Evolutionary conservation across 2,888 invertebrate genomes (phyloP), one percentile per base, ranked within the genome.

Genomic region (Stenodera caucasica): DNA sequence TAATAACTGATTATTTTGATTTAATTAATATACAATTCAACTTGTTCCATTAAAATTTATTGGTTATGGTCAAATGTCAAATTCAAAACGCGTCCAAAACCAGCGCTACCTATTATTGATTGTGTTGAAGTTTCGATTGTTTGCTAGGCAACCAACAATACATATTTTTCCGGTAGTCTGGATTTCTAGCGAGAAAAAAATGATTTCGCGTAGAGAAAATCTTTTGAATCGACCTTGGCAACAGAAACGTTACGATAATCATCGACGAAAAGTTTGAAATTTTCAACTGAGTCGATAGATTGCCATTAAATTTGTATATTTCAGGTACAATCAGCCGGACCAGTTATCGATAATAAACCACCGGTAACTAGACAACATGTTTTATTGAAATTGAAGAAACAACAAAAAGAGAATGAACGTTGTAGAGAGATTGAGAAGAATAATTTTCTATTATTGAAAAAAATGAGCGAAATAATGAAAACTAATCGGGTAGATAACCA

Each of bases 181-280:
- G 35, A 14, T 37, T 52, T 21, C 7, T 12, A 2, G 2, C n/a
- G n/a, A n/a, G n/a, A n/a, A n/a, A n/a, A n/a, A n/a, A 65, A 88
- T 91, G 91, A 81, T 90, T 73, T 88, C 90, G 7, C 83, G 87
- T 61, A 82, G 88, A 70, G 90, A 91, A 72, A 89, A 90, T 77
- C 80, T 91, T 55, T 81, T 90, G 55, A 82, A 86, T 57, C 84
- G 86, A 66, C 91, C 90, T 0, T 90, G 90, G 88, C 86, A 89
- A 72, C 84, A 88, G 52, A 82, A 88, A 66, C 82, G 88, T 63
- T 90, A 85, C 78, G 85, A 86, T 69, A 86, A 90, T 71, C 91
- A 91, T 74, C 82, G 88, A 57, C 81, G 82, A 65, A 90, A 90
- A 82, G 88, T 88, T 35, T 49, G 21, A 40, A 11, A 35, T 32